Base-by-base conservation (phyloP, 2,888 invertebrate species). In the Habroteleia sp. region DNA sequence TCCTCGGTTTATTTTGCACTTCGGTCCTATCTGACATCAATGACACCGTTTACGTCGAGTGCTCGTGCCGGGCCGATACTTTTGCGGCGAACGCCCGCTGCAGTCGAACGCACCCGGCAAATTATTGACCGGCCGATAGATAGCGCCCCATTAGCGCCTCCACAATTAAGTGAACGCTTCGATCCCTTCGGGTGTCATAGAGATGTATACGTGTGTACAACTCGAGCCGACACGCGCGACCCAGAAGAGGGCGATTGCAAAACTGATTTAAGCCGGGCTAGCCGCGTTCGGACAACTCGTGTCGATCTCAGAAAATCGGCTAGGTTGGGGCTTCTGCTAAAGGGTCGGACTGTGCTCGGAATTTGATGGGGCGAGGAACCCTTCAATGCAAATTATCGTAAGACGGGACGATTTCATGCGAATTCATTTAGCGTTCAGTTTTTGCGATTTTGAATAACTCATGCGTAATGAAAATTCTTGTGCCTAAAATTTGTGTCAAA, bases 161-260 rank as follows among this genome's bases (percentile, higher is more conserved):
- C 78, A 79, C 84, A 84, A 83, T 85, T 82, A 83, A 85, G 81
- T 76, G 81, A 81, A 80, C 81, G 78, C 81, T 37, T 10, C 76
- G 71, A 62, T 74, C 23, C 29, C 44, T n/a, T 41, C 29, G 25
- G 50, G 13, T 35, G 58, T 27, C 63, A 39, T 1, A 27, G 33
- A 52, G 52, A 27, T 35, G 20, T 35, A 17, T 42, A 42, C 11
- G 13, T 16, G 17, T 23, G 33, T 20, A 3, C 17, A 17, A 11
- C 17, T 33, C n/a, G 5, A 11, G 27, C 5, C 48, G 44, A 41
- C 33, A 41, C 33, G 37, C 35, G 33, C 23, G 58, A 11, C 13
- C 16, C 20, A 20, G 39, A 25, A 13, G 48, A 48, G 60, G 39
- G 50, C 33, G 29, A 48, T 39, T 16, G 25, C 35, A 6, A 8